A percentile compares a stretch with the other conserved stretches of the same genome.
Evolutionary conservation across 2,797 vertebrate species (phyloP).

Genomic region (Threskiornis aethiopicus): DNA sequence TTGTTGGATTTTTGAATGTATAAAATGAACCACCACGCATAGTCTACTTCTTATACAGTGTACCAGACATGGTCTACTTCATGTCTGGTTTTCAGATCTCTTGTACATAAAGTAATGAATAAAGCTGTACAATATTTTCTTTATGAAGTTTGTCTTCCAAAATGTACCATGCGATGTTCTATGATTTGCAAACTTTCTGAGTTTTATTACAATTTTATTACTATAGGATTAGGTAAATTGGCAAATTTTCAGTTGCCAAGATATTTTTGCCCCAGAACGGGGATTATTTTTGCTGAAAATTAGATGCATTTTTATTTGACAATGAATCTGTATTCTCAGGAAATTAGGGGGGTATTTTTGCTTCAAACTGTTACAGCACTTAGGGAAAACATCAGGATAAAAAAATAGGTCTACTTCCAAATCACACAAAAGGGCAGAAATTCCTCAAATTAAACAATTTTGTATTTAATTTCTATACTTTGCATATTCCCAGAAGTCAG

Average conservation of each 20-base stretch:
- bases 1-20: background rate
- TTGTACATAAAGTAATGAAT: background rate
- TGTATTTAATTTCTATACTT: background rate
- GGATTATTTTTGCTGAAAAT: background rate
- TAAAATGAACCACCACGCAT: background rate
- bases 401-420: background rate
- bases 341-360: background rate
- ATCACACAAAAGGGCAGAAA: background rate
- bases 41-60: background rate
- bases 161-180: background rate
- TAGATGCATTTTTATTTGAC: background rate
- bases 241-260: background rate
- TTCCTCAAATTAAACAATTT: background rate
- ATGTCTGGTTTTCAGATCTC: conserved; percentile 8
- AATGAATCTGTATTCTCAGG: background rate
- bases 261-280: background rate
- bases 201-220: background rate
- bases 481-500: background rate
- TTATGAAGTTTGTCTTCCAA: background rate
- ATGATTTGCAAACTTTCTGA: background rate
- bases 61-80: background rate
- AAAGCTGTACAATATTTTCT: background rate
- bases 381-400: background rate
- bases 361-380: background rate
- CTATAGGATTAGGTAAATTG: background rate